A percentile compares a stretch with the other conserved stretches of the same genome.
Conservation (phyloP, 1,140 invertebrate species). For the Arion vulgaris region DNA sequence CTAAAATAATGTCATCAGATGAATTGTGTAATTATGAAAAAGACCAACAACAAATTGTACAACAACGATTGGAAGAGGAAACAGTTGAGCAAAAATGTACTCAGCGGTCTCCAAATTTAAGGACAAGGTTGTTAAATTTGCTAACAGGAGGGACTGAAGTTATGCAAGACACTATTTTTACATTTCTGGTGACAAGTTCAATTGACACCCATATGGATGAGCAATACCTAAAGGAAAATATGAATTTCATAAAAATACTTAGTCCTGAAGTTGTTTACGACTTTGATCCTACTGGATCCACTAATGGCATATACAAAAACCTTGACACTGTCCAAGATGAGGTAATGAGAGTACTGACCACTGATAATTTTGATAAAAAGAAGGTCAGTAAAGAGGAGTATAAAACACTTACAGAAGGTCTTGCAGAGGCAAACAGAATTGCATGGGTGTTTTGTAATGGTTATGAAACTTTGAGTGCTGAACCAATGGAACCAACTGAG, state of each 20-base stretch:
- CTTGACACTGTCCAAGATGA: slow-evolving; percentile 44
- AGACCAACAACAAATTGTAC: slow-evolving; percentile 33
- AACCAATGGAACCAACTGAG: slow-evolving; percentile 37
- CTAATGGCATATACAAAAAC: slow-evolving; percentile 47
- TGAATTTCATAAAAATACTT: slow-evolving; percentile 48
- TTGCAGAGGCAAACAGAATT: slow-evolving; percentile 37
- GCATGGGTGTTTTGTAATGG: slow-evolving; percentile 61
- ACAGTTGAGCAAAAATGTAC: neutral
- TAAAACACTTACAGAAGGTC: slow-evolving; percentile 44
- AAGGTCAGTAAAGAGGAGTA: slow-evolving; percentile 22
- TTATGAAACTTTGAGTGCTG: slow-evolving; percentile 40
- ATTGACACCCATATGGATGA: slow-evolving; percentile 38
- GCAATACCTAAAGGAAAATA: slow-evolving; percentile 26
- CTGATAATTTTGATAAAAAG: slow-evolving; percentile 50
- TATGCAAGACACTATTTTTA: slow-evolving; percentile 41
- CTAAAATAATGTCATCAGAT: slow-evolving; percentile 17
- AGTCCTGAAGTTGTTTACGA: slow-evolving; percentile 52
- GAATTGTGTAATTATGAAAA: slow-evolving; percentile 35
- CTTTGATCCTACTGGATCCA: slow-evolving; percentile 46
- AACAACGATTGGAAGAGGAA: slow-evolving; percentile 44
- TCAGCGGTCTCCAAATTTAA: slow-evolving; percentile 21
- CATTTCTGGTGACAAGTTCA: slow-evolving; percentile 43
- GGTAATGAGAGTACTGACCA: slow-evolving; percentile 47
- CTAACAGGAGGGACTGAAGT: slow-evolving; percentile 44
- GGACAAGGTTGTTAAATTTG: slow-evolving; percentile 45